Percentiles rank a stretch among this genome's conserved stretches.
phyloP scores from a whole-genome alignment of 2,113 vertebrate genomes.

The Salvelinus namaycush region DNA sequence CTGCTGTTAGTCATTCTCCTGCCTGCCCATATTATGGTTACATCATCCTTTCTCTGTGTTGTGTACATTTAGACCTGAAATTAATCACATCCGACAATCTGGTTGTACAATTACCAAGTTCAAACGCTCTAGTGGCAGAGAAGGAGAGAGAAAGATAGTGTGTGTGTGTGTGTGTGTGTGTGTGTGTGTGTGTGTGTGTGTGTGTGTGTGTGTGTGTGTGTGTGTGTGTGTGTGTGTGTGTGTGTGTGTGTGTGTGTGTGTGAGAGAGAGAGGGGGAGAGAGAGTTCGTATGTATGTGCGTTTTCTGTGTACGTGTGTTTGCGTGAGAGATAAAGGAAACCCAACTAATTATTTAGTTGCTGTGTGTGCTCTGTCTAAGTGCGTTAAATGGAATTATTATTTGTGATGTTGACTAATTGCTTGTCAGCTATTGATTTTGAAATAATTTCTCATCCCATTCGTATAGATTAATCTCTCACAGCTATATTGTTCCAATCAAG shows the following conservation, averaged over 20 bases:
- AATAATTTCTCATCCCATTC: constrained; percentile 68
- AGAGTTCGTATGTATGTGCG: too few species aligned
- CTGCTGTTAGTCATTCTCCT: constrained; percentile 66
- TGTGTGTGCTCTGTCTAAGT: not conserved
- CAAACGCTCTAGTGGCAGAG: constrained; percentile 9
- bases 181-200: too few species aligned
- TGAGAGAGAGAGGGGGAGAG: constrained; percentile 5
- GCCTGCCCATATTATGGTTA: constrained; percentile 78
- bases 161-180: too few species aligned
- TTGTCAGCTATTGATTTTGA: constrained; percentile 75
- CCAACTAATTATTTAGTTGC: not conserved
- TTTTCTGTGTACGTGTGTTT: not conserved
- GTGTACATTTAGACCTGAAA: constrained; percentile 78
- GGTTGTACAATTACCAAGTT: constrained; percentile 58
- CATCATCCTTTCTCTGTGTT: constrained; percentile 75
- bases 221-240: not conserved
- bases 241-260: too few species aligned
- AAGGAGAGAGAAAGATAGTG: constrained; percentile 17
- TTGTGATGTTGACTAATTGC: constrained; percentile 60
- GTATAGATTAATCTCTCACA: constrained; percentile 63
- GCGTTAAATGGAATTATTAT: constrained; percentile 53
- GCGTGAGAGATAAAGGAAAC: constrained; percentile 5
- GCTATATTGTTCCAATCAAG: constrained; percentile 70
- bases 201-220: not conserved
- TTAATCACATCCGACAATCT: constrained; percentile 76